Percentiles rank a stretch among this genome's conserved stretches.
These are phyloP conservation scores for Adelges cooleyi DNA, from an alignment of 1,140 invertebrate species.

Conservation along the genomic window DNA sequence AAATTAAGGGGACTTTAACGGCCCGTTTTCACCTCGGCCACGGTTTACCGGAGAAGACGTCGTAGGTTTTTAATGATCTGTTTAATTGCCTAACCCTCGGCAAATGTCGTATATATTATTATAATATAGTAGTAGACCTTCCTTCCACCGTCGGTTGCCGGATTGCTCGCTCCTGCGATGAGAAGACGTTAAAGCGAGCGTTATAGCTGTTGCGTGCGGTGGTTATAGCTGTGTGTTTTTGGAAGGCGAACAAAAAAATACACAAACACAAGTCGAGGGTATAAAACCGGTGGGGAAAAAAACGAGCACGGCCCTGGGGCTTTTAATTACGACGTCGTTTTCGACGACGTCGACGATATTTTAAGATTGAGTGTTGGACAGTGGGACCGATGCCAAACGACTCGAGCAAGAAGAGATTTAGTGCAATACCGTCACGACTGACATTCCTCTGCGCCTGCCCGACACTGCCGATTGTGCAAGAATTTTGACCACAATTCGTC, in stretches of 20 bases:
- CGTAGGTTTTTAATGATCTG: slow-evolving; percentile 6
- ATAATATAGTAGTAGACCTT: too few relatives aligned
- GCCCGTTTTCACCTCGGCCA: not conserved
- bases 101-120: too few relatives aligned
- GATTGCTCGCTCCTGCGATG: too few relatives aligned
- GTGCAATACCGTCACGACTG: not conserved
- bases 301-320: not conserved
- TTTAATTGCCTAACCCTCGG: slow-evolving; percentile 6
- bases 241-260: not conserved
- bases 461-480: not conserved
- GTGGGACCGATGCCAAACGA: slow-evolving; percentile 20
- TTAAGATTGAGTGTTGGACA: slow-evolving; percentile 26
- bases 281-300: too few relatives aligned
- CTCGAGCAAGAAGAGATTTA: slow-evolving; percentile 10
- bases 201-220: too few relatives aligned
- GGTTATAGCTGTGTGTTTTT: not conserved
- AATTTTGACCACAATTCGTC: too few relatives aligned
- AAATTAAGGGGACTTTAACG: not conserved
- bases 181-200: too few relatives aligned
- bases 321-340: slow-evolving; percentile 29
- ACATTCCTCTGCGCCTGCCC: not conserved
- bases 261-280: not conserved
- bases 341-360: slow-evolving; percentile 25
- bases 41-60: too few relatives aligned
- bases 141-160: too few relatives aligned